A percentile compares a stretch with the other conserved stretches of the same genome.
These are phyloP conservation scores for Monopterus albus DNA, from an alignment of 2,113 vertebrate species.

Conservation along the genomic window DNA sequence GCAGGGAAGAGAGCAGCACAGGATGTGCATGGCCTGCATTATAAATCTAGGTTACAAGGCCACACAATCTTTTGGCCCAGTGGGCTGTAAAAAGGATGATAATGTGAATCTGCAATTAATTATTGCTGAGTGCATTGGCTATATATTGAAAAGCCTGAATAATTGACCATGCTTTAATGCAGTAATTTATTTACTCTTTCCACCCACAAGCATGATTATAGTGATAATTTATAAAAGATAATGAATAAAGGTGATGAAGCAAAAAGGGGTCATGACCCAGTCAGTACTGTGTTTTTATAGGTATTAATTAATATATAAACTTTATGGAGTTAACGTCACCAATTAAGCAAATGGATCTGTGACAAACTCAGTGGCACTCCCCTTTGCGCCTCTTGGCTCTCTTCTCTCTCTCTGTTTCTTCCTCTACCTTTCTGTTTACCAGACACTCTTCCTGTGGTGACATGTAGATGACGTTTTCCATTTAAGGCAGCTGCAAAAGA, in stretches of 20 bases:
- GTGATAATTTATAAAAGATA: constrained; percentile 31
- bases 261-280: constrained; percentile 44
- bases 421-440: constrained; percentile 4
- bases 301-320: constrained; percentile 46
- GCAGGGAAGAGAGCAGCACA: not conserved
- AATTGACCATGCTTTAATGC: constrained; percentile 44
- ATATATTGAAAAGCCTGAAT: constrained; percentile 22
- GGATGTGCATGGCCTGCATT: constrained; percentile 39
- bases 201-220: constrained; percentile 1
- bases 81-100: constrained; percentile 49
- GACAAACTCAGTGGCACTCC: constrained; percentile 36
- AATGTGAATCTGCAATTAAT: constrained; percentile 48
- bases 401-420: not conserved
- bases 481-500: constrained; percentile 44
- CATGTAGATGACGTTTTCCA: constrained; percentile 28
- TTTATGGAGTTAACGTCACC: constrained; percentile 40
- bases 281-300: constrained; percentile 30
- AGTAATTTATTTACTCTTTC: constrained; percentile 53
- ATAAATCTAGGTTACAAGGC: constrained; percentile 64
- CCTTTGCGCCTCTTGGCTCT: not conserved
- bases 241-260: constrained; percentile 47
- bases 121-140: constrained; percentile 57
- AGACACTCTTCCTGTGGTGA: constrained; percentile 43
- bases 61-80: constrained; percentile 48
- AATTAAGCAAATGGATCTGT: constrained; percentile 64